Evolutionary conservation across 2,888 invertebrate genomes (phyloP), one percentile per base, ranked within the genome.

Genomic region (Isotomurus palustris): DNA sequence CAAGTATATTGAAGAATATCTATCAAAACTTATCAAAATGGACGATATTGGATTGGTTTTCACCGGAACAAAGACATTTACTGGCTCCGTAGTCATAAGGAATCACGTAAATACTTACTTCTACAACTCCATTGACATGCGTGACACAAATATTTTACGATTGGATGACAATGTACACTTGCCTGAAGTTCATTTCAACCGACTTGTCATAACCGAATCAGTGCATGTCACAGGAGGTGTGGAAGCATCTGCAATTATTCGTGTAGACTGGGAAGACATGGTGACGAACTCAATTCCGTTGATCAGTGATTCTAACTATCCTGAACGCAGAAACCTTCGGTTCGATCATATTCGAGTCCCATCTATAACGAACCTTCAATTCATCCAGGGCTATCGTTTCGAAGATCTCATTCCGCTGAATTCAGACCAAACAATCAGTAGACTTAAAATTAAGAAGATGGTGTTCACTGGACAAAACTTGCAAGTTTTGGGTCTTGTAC

Each of bases 321-420:
- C 48, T 5, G 44, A 50, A 14, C 27, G 52, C 6, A 38, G 36
- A 2, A 24, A 28, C 10, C 28, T 57, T 1, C 28, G 17, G 1
- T 66, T 68, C 47, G 53, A 61, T 3, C 17, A 58, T 22, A 5
- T 58, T 10, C 1, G 41, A n/a, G 50, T 53, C 3, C 6, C 36
- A 10, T 19, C 35, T 1, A 17, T 54, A 24, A 27, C 64, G n/a
- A 28, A 51, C 5, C 40, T 56, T 2, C 12, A 19, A 1, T 24
- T 19, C 1, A 24, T 69, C 12, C 67, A 69, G 55, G 62, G 53
- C 10, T 53, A 44, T 38, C 38, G 40, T 1, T 49, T 64, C 27
- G 41, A 49, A 14, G 57, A 66, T 14, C 60, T 56, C 25, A 35
- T 62, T n/a, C 56, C 57, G 12, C n/a, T 60, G 22, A 44, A 62